Evolutionary conservation across 2,797 vertebrate genomes (phyloP).

Genomic region (Sciurus carolinensis): DNA sequence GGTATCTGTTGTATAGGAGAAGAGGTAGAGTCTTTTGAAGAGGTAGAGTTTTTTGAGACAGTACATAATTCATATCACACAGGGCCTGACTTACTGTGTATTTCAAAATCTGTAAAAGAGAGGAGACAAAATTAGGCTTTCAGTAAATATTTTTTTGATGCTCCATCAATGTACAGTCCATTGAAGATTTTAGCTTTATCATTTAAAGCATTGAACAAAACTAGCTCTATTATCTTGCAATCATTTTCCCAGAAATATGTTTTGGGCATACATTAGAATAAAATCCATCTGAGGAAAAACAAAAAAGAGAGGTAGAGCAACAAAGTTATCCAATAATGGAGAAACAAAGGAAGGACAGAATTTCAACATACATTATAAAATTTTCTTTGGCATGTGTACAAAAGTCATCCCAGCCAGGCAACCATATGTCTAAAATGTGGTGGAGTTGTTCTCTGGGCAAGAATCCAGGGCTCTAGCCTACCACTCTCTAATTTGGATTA

Average conservation of each 20-base stretch:
- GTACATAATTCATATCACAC: background rate
- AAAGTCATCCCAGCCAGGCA: constrained; percentile 62
- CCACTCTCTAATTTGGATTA: constrained; percentile 78
- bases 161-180: background rate
- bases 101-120: constrained; percentile 32
- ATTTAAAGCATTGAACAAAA: background rate
- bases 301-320: background rate
- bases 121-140: background rate
- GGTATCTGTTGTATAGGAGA: background rate
- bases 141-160: background rate
- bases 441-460: constrained; percentile 75
- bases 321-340: constrained; percentile 36
- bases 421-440: constrained; percentile 63
- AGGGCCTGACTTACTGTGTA: background rate
- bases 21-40: background rate
- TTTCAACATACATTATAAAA: constrained; percentile 50
- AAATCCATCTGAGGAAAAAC: background rate
- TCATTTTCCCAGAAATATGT: constrained; percentile 35
- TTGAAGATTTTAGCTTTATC: background rate
- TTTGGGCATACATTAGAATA: background rate
- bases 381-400: constrained; percentile 53
- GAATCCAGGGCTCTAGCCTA: constrained; percentile 61
- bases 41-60: background rate
- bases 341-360: constrained; percentile 66
- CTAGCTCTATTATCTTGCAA: background rate